Evolutionary conservation across 2,888 invertebrate genomes (phyloP), one percentile per base, ranked within the genome.

Genomic region (Bruchidius siliquastri): DNA sequence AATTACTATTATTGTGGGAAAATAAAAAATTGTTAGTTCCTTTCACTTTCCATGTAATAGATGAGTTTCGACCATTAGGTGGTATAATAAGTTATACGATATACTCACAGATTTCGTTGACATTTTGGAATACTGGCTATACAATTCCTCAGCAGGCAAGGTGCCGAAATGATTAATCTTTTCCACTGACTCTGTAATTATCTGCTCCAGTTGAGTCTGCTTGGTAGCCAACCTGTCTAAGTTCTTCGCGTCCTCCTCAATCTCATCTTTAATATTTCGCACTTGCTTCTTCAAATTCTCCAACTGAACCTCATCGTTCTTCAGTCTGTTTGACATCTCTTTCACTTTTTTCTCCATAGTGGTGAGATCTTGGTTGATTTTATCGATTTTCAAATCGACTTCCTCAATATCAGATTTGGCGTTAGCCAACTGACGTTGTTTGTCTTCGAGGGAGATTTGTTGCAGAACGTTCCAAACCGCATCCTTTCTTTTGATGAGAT

Each of bases 151-250:
- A 72, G 94, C 95, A 0, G 99, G 98, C 81, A 99, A 86, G 0
- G 99, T 97, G 0, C 99, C 99, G 20, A 99, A 88, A 76, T 98
- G 97, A 8, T 97, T 93, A 72, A 99, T 99, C 88, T 99, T 98
- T 84, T 96, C 95, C 18, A 96, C 92, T 75, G 96, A 97, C 82
- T 99, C 98, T 74, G 96, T 94, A 80, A 97, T 96, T 87, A 98
- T 98, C 85, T 96, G 95, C 81, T 96, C 93, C 0, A 98, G 87
- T 72, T 97, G 88, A 81, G 96, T 96, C 84, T 98, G 96, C 85
- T 98, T 98, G 8, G 96, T 94, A 0, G 97, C 96, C 90, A 97
- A 94, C 87, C 98, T 98, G 83, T 98, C 98, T 73, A 98, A 88
- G 79, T 97, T 97, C 83, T 98, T 98, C 0, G 97, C 94, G 86